Evolutionary conservation across 2,797 vertebrate species (phyloP).

Genomic region (Apodemus agrarius): DNA sequence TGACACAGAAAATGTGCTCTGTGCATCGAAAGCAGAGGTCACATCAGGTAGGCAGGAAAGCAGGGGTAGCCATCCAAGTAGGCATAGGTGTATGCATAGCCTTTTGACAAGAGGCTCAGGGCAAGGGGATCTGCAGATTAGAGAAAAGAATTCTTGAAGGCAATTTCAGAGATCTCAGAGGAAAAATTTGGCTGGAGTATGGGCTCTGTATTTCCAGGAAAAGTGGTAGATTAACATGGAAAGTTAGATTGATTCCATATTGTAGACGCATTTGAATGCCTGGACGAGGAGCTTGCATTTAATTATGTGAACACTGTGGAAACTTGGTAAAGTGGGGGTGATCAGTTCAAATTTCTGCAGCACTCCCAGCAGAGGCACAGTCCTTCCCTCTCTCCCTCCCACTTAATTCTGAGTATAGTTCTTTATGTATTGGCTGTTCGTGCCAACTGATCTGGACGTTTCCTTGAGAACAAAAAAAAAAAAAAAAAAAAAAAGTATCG

Average conservation of each 20-base stretch:
- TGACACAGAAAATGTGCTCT: neutral
- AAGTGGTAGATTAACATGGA: conserved; percentile 25
- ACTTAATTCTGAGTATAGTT: neutral
- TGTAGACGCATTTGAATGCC: neutral
- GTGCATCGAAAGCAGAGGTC: neutral
- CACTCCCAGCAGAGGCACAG: neutral
- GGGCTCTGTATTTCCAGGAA: neutral
- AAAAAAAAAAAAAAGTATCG: neutral
- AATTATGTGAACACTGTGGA: neutral
- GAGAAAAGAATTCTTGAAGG: neutral
- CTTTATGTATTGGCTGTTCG: neutral
- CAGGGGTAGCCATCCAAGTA: neutral
- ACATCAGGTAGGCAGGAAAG: neutral
- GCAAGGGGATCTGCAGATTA: neutral
- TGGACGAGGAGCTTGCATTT: conserved; percentile 3
- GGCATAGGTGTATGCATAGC: neutral
- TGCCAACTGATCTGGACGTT: neutral
- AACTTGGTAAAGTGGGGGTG: neutral
- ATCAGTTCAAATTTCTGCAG: conserved; percentile 13
- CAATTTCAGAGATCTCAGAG: conserved; percentile 46
- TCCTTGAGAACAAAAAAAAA: neutral
- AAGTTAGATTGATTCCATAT: conserved; percentile 26
- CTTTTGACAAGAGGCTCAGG: neutral
- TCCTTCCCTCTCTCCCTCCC: neutral
- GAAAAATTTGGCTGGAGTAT: neutral